phyloP scores from a whole-genome alignment of 2,797 vertebrate genomes.

The Tarsius wallacei region DNA sequence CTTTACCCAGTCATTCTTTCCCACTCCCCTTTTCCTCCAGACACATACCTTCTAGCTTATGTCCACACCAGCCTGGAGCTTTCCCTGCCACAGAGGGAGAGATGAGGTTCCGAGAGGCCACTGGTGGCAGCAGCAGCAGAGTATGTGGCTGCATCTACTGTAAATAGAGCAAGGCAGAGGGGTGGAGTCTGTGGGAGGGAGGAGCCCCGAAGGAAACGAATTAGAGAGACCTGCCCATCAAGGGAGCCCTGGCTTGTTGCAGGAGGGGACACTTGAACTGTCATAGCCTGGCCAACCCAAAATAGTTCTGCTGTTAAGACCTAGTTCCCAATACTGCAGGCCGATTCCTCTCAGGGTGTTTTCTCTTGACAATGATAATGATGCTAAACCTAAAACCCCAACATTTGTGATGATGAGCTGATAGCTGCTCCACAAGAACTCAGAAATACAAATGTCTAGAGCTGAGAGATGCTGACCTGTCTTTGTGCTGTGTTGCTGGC shows the following conservation, averaged over 20 bases:
- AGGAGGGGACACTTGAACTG: background rate
- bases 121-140: background rate
- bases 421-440: background rate
- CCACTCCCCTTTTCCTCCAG: background rate
- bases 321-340: background rate
- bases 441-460: background rate
- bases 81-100: background rate
- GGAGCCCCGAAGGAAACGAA: background rate
- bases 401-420: background rate
- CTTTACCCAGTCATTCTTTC: background rate
- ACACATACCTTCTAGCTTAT: background rate
- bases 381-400: background rate
- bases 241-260: background rate
- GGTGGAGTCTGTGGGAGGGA: background rate
- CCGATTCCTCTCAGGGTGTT: background rate
- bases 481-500: background rate
- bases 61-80: background rate
- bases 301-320: constrained; percentile 20
- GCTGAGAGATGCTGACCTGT: background rate
- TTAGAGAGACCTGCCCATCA: background rate
- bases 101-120: background rate
- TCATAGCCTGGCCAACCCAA: background rate
- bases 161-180: background rate
- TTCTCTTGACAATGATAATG: background rate
- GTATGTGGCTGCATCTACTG: background rate